Evolutionary conservation across 2,888 invertebrate species (phyloP).

Genomic region (Tetragnatha montana): DNA sequence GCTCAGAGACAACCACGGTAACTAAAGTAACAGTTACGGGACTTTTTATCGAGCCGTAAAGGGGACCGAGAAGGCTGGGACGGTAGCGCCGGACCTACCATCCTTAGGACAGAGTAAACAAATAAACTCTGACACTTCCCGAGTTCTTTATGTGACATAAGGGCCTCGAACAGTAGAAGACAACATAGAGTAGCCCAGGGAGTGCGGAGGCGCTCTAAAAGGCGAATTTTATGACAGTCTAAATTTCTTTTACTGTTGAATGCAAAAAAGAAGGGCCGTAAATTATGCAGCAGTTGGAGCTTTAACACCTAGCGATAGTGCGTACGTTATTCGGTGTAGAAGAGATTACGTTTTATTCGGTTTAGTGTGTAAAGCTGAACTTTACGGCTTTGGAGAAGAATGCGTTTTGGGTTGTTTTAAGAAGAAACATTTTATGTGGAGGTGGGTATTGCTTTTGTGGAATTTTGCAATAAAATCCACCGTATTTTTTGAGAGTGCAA

Average conservation of each 20-base stretch:
- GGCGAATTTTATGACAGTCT: constrained; percentile 30
- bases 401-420: background rate
- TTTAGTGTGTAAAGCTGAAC: background rate
- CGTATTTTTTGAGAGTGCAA: background rate
- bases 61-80: background rate
- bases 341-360: background rate
- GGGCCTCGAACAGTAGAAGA: constrained; percentile 34
- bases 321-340: background rate
- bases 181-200: constrained; percentile 1
- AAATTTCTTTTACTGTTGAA: constrained; percentile 34
- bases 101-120: constrained; percentile 17
- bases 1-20: background rate
- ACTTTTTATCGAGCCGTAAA: constrained; percentile 45
- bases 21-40: constrained; percentile 46
- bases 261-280: constrained; percentile 18
- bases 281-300: constrained; percentile 20
- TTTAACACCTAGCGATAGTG: constrained; percentile 27
- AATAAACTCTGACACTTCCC: constrained; percentile 46
- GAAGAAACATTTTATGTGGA: background rate
- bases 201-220: constrained; percentile 4
- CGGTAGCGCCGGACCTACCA: constrained; percentile 9
- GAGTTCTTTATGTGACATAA: constrained; percentile 31
- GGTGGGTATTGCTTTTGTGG: background rate
- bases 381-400: background rate
- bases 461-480: background rate